Evolutionary conservation across 2,888 invertebrate species (phyloP).

Genomic region (Xylota segnis): DNA sequence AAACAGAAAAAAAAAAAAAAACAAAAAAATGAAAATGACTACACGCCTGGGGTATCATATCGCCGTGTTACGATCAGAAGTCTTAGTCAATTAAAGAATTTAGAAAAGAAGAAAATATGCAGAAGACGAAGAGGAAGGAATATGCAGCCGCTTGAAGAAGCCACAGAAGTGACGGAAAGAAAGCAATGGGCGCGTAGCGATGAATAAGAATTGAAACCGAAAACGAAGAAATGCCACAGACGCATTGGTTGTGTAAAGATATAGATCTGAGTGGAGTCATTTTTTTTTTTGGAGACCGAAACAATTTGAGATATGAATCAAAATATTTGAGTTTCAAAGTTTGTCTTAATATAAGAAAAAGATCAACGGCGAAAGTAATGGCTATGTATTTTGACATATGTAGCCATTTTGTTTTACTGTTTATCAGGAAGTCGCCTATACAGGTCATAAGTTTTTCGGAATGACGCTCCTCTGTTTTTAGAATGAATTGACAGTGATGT

Average conservation of each 20-base stretch:
- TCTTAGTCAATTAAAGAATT: slow-evolving; percentile 62
- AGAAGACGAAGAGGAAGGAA: background rate
- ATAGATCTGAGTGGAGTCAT: background rate
- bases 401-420: too few species aligned
- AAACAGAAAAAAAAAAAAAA: slow-evolving; percentile 11
- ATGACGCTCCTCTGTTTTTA: too few species aligned
- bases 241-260: slow-evolving; percentile 10
- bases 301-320: too few species aligned
- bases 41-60: slow-evolving; percentile 57
- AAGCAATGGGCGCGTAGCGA: slow-evolving; percentile 28
- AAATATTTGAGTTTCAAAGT: too few species aligned
- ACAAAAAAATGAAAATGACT: slow-evolving; percentile 8
- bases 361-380: too few species aligned
- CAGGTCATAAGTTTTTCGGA: too few species aligned
- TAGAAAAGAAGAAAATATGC: slow-evolving; percentile 19
- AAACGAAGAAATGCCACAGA: slow-evolving; percentile 49
- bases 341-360: too few species aligned
- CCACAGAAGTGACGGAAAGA: slow-evolving; percentile 64
- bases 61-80: slow-evolving; percentile 44
- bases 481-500: too few species aligned
- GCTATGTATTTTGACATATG: too few species aligned
- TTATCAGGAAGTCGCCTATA: too few species aligned
- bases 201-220: slow-evolving; percentile 51
- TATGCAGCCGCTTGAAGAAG: slow-evolving; percentile 43
- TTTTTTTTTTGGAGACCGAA: background rate